Evolutionary conservation across 2,797 vertebrate species (phyloP), one percentile per base, ranked within the genome.

Genomic region (Pangasius mekongensis): DNA sequence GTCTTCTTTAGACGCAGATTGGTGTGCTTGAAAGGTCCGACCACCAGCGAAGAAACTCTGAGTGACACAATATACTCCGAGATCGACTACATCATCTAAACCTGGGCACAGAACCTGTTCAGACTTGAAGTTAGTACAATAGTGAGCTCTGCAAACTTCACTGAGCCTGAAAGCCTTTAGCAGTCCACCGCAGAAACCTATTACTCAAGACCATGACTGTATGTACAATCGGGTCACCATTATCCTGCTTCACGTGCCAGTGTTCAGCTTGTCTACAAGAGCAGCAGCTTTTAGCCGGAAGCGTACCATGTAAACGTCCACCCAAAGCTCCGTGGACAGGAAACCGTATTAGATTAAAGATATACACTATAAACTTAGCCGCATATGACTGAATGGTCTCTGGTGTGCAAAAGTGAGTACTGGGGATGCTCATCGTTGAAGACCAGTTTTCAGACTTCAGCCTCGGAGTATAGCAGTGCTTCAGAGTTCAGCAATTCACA

Each of bases 51-150:
- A 92, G 96, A 96, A 91, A 94, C 96, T 47, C 87, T 95, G 90
- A 92, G 94, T 0, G 95, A 96, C 90, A 87, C 90, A 0, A 91
- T 96, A 0, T 96, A 96, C 91, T 95, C 96, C 36, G 95, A 96
- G 85, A 95, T 96, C n/a, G 96, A 96, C 93, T 96, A 96, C 77
- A 93, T 97, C 0, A 92, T 96, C 78, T 96, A 95, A 91, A 83
- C 27, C 30, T 67, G 56, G 22, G 83, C n/a, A 14, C 60, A 22
- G 73, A 82, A 84, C 62, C 60, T 73, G 14, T 22, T 39, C 27
- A 78, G 49, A 22, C 81, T 73, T 90, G 14, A 64, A 62, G 74
- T 90, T 87, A 88, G 10, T 67, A n/a, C 27, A 60, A 49, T 76
- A 77, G 22, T 13, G 39, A 88, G 36, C 67, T 83, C 85, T 77